phyloP scores from a whole-genome alignment of 1,140 invertebrate species.

The Pseudoatta argentina region DNA sequence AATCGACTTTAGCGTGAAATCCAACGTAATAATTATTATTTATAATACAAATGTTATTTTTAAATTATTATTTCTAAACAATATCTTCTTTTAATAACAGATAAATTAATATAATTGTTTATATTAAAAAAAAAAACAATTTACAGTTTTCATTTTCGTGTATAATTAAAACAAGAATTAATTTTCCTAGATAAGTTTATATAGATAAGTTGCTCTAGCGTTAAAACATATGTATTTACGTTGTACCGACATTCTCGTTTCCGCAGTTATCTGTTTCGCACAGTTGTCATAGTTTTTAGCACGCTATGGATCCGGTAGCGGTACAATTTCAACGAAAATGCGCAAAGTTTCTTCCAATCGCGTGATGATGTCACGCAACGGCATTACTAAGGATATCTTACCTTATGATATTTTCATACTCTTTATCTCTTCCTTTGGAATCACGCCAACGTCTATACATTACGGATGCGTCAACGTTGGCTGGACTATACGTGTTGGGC shows the following conservation, averaged over 20 bases:
- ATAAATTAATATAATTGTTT: neutral
- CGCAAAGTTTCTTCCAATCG: neutral
- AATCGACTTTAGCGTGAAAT: too few relatives aligned
- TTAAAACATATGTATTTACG: conserved; percentile 17
- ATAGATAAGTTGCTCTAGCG: neutral
- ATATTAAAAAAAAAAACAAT: neutral
- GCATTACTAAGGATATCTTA: conserved; percentile 80
- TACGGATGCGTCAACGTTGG: conserved; percentile 99
- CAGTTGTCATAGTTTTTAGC: neutral
- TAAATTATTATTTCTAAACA: neutral
- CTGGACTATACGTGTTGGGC: conserved; percentile 99
- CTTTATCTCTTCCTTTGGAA: conserved; percentile 99
- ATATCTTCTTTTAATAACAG: neutral
- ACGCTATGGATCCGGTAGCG: conserved; percentile 1
- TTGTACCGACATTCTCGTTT: conserved; percentile 2
- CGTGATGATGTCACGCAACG: conserved; percentile 34
- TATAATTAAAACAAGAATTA: neutral
- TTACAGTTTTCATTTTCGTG: neutral
- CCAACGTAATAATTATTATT: neutral
- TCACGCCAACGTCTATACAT: conserved; percentile 99
- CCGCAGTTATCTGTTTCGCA: conserved; percentile 1
- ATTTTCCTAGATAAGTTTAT: neutral
- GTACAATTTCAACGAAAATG: conserved; percentile 20
- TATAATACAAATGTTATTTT: neutral
- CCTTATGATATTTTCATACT: conserved; percentile 99